Evolutionary conservation across 2,113 vertebrate species (phyloP).

Genomic region (Sisor rabdophorus): DNA sequence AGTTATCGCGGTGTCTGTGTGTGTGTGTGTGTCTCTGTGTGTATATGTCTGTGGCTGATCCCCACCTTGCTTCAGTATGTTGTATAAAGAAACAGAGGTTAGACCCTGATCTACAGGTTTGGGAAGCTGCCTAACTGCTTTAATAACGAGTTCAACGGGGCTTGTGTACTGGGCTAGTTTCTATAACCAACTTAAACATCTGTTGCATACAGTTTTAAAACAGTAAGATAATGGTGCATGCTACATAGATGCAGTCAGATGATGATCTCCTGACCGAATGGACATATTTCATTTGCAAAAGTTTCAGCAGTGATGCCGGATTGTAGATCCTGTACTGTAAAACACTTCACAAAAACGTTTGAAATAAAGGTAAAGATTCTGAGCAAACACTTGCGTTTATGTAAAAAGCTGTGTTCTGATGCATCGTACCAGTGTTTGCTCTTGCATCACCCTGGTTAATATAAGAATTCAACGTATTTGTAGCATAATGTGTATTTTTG

Average conservation of each 20-base stretch:
- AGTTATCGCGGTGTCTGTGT: not conserved
- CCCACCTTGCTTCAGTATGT: conserved; percentile 18
- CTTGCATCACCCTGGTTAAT: not conserved
- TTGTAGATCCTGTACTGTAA: not conserved
- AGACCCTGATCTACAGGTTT: conserved; percentile 46
- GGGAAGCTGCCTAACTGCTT: conserved; percentile 32
- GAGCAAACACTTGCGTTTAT: not conserved
- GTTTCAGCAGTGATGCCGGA: not conserved
- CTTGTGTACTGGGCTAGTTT: not conserved
- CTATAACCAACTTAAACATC: not conserved
- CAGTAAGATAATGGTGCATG: no score
- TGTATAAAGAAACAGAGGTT: conserved; percentile 5
- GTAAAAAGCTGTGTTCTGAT: not conserved
- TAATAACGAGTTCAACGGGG: conserved; percentile 5
- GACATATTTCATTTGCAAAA: not conserved
- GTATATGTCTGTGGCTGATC: conserved; percentile 42
- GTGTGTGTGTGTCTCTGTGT: conserved; percentile 44
- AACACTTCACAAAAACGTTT: not conserved
- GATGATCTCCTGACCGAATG: not conserved
- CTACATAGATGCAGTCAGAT: not conserved
- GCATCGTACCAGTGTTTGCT: not conserved
- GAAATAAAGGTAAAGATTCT: not conserved
- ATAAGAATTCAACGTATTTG: not conserved
- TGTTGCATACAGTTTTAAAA: not conserved
- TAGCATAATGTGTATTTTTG: not conserved